Evolutionary conservation across 2,888 invertebrate genomes (phyloP).

Genomic region (Suillia variegata): DNA sequence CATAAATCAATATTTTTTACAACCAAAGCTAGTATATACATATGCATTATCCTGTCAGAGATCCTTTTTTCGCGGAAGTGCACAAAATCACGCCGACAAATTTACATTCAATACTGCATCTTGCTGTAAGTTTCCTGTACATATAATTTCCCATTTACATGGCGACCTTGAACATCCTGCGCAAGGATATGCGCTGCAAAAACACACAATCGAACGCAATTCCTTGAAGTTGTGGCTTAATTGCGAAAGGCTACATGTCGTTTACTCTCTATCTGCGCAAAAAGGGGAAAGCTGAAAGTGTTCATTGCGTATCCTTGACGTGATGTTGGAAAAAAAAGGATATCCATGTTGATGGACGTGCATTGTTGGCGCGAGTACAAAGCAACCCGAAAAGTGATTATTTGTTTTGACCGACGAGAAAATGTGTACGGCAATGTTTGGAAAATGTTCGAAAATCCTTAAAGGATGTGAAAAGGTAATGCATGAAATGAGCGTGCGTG

Average conservation of each 20-base stretch:
- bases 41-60: background rate
- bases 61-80: background rate
- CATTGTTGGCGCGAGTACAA: slow-evolving; percentile 44
- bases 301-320: background rate
- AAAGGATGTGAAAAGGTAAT: background rate
- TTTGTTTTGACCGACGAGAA: slow-evolving; percentile 47
- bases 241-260: slow-evolving; percentile 32
- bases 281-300: slow-evolving; percentile 44
- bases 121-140: background rate
- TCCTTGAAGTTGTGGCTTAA: background rate
- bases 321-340: slow-evolving; percentile 33
- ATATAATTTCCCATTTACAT: too few relatives aligned
- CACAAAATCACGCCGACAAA: background rate
- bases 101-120: background rate
- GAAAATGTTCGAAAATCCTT: background rate
- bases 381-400: slow-evolving; percentile 48
- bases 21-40: too few relatives aligned
- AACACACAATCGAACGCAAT: background rate
- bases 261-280: too few relatives aligned
- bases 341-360: slow-evolving; percentile 22
- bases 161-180: background rate
- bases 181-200: background rate
- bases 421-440: background rate
- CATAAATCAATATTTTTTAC: background rate
- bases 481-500: too few relatives aligned